A percentile compares a stretch with the other conserved stretches of the same genome.
These are phyloP conservation scores for Lordiphosa andalusiaca DNA, from an alignment of 2,888 invertebrate genomes.

Conservation along the genomic window DNA sequence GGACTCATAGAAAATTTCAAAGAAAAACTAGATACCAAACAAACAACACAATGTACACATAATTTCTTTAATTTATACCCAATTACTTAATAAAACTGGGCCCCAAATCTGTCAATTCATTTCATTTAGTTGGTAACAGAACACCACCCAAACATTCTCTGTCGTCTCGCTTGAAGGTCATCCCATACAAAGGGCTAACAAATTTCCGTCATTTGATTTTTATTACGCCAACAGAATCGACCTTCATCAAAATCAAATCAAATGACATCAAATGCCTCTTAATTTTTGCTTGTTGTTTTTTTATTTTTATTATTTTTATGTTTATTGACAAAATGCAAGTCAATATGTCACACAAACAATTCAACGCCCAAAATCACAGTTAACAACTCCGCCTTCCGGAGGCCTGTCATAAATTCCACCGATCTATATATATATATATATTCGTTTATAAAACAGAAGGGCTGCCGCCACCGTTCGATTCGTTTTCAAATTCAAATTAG, in stretches of 20 bases:
- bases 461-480: conserved; percentile 34
- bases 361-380: conserved; percentile 37
- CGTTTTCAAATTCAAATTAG: conserved; percentile 55
- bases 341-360: conserved; percentile 58
- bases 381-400: conserved; percentile 1
- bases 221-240: conserved; percentile 49
- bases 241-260: conserved; percentile 67
- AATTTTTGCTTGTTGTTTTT: conserved; percentile 5
- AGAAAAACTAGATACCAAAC: too few species aligned
- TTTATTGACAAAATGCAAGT: conserved; percentile 68
- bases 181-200: neutral
- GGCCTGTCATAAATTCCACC: conserved; percentile 8
- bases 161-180: conserved; percentile 1
- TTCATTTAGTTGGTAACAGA: too few species aligned
- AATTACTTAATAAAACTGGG: too few species aligned
- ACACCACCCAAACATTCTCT: too few species aligned
- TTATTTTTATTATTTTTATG: neutral
- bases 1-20: too few species aligned
- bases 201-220: conserved; percentile 34
- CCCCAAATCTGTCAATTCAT: too few species aligned
- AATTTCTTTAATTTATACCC: too few species aligned
- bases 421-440: too few species aligned
- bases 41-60: too few species aligned
- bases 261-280: conserved; percentile 52
- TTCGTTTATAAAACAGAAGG: conserved; percentile 14